A percentile compares a stretch with the other conserved stretches of the same genome.
Conservation (phyloP, 2,113 vertebrate species). For the Atrichornis clamosus region DNA sequence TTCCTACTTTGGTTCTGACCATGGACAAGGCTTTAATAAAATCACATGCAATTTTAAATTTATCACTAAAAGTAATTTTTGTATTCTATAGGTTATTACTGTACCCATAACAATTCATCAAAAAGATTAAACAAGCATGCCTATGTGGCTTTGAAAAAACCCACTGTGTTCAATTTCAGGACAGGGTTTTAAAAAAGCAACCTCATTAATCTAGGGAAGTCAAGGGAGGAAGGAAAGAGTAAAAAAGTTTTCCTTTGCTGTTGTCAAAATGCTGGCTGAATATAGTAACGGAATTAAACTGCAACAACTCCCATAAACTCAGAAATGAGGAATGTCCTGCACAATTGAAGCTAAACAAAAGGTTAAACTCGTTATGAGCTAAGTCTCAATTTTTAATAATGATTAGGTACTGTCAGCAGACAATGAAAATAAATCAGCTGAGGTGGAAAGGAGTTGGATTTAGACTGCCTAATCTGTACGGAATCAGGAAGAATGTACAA, state of each 20-base stretch:
- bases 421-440: background rate
- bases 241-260: slow-evolving; percentile 27
- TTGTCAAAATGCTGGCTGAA: slow-evolving; percentile 19
- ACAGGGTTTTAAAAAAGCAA: background rate
- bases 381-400: slow-evolving; percentile 21
- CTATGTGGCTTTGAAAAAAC: background rate
- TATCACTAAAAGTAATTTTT: background rate
- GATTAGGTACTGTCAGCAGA: background rate
- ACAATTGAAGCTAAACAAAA: background rate
- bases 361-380: background rate
- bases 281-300: background rate
- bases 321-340: background rate
- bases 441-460: background rate
- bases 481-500: slow-evolving; percentile 18
- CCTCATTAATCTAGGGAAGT: background rate
- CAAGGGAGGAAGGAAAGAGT: slow-evolving; percentile 26
- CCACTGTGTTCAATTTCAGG: background rate
- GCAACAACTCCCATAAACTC: background rate
- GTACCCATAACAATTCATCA: background rate
- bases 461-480: background rate
- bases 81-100: background rate
- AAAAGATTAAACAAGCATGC: background rate
- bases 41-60: background rate
- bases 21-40: background rate
- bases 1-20: background rate